A percentile compares a stretch with the other conserved stretches of the same genome.
These are phyloP conservation scores for Mormyrops attenuatus DNA, from an alignment of 2,797 vertebrate species.

Conservation along the genomic window DNA sequence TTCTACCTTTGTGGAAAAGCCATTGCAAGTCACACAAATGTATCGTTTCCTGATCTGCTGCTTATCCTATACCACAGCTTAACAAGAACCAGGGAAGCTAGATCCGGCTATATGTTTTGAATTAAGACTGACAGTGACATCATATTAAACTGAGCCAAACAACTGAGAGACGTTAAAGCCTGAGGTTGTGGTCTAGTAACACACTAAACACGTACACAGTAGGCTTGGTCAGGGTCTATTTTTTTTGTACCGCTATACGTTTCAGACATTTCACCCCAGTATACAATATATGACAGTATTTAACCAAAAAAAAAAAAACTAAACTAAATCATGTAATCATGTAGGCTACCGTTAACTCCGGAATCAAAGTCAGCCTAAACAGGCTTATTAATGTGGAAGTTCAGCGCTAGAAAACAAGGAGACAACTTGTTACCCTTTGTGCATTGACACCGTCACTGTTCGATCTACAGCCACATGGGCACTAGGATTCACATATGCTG, in stretches of 20 bases:
- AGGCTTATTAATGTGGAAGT: not conserved
- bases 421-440: not conserved
- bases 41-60: not conserved
- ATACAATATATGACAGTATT: not conserved
- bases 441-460: not conserved
- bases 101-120: not conserved
- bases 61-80: not conserved
- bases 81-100: not conserved
- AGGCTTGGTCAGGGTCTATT: not conserved
- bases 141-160: conserved; percentile 15
- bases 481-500: not conserved
- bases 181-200: not conserved
- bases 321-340: not conserved
- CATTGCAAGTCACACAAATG: not conserved
- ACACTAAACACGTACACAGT: not conserved
- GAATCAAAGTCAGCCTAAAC: not conserved
- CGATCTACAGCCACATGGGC: not conserved
- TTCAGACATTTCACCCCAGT: not conserved
- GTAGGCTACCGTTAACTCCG: not conserved
- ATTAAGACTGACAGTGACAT: conserved; percentile 22
- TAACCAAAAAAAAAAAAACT: not conserved
- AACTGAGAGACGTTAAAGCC: conserved; percentile 15
- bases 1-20: not conserved
- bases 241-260: not conserved
- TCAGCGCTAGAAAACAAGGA: not conserved